phyloP scores from a whole-genome alignment of 2,888 invertebrate genomes.

The Amblyjoppa proteus region DNA sequence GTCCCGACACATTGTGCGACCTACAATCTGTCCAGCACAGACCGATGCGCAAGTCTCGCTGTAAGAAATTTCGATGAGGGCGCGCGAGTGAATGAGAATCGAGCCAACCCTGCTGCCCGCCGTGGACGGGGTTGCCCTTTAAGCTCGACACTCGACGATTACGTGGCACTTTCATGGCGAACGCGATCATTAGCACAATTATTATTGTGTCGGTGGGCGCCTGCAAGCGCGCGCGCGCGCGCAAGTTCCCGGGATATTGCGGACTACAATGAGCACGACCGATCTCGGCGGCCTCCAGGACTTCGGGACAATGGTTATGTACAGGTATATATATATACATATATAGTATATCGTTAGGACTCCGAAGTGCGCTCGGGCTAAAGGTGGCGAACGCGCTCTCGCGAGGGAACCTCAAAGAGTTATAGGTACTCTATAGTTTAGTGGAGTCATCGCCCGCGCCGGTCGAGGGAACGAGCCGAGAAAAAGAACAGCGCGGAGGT shows the following conservation, averaged over 20 bases:
- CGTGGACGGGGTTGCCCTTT: constrained; percentile 53
- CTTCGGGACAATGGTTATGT: constrained; percentile 49
- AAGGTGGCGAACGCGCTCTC: constrained; percentile 42
- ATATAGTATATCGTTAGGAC: not conserved
- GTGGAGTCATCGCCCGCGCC: constrained; percentile 51
- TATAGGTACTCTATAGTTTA: constrained; percentile 34
- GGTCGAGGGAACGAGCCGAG: not conserved
- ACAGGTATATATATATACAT: not conserved
- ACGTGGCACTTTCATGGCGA: constrained; percentile 78
- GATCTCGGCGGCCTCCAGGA: constrained; percentile 29
- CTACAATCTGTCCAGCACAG: not conserved
- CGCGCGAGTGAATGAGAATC: constrained; percentile 40
- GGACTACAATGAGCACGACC: constrained; percentile 59
- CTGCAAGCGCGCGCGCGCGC: not conserved
- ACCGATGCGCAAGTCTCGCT: not conserved
- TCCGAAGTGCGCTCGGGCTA: constrained; percentile 38
- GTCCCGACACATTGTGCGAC: not conserved
- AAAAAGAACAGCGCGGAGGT: constrained; percentile 24
- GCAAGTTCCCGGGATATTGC: constrained; percentile 16
- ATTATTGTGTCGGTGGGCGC: constrained; percentile 77
- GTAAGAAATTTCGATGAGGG: not conserved
- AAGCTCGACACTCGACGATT: constrained; percentile 73
- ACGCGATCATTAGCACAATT: constrained; percentile 84
- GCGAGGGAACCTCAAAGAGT: constrained; percentile 45
- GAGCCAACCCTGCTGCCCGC: not conserved